Conservation (phyloP, 2,888 invertebrate genomes). For the Andrena chrysosceles region DNA sequence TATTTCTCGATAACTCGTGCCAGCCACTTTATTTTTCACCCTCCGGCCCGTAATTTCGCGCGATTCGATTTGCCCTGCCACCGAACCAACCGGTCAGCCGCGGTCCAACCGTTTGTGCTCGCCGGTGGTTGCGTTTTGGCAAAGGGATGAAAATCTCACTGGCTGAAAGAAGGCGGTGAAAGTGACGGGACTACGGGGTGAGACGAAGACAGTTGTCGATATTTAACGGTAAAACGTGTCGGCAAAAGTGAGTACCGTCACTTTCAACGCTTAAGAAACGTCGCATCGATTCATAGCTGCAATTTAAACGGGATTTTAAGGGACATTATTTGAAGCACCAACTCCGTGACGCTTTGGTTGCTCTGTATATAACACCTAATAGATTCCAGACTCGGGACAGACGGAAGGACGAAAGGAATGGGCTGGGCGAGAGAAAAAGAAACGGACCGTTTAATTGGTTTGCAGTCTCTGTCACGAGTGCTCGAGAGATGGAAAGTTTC, state of each 20-base stretch:
- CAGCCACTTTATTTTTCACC: slow-evolving; percentile 21
- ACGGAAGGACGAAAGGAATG: no score
- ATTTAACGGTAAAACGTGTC: neutral
- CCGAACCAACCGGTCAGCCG: neutral
- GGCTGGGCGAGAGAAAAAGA: neutral
- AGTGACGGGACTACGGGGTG: no score
- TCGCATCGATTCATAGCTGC: neutral
- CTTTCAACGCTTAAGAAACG: neutral
- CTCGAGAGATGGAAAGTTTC: slow-evolving; percentile 17
- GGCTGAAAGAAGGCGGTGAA: neutral
- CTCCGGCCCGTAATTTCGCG: slow-evolving; percentile 13
- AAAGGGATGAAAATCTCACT: neutral
- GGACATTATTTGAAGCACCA: neutral
- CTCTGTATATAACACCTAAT: neutral
- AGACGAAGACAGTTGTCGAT: neutral
- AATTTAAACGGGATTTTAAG: slow-evolving; percentile 18
- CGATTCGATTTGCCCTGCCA: slow-evolving; percentile 10
- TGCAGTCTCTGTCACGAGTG: neutral
- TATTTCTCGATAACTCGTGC: slow-evolving; percentile 7
- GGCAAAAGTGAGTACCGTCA: neutral
- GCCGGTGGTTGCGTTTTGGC: neutral
- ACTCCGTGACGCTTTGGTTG: neutral
- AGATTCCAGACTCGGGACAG: neutral
- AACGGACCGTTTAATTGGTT: slow-evolving; percentile 31
- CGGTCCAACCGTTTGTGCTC: neutral